phyloP scores from a whole-genome alignment of 2,797 vertebrate genomes.

The Zalophus californianus region DNA sequence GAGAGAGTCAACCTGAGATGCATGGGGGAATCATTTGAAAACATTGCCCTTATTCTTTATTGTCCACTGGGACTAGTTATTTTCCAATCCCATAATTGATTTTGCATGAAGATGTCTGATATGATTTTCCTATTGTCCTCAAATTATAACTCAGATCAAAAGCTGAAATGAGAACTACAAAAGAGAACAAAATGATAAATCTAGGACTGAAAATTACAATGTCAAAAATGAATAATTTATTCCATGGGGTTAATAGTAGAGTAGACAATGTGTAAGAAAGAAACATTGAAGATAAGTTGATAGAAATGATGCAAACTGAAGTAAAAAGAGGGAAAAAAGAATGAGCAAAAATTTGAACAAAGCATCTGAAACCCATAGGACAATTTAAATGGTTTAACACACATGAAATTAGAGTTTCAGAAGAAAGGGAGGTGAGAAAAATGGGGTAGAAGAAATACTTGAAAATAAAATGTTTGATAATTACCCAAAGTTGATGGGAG shows the following conservation, averaged over 20 bases:
- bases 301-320: not conserved
- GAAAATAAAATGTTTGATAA: not conserved
- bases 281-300: not conserved
- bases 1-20: not conserved
- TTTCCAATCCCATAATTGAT: not conserved
- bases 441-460: not conserved
- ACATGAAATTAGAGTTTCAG: not conserved
- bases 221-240: not conserved
- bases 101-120: not conserved
- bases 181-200: not conserved
- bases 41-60: not conserved
- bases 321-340: not conserved
- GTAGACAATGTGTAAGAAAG: not conserved
- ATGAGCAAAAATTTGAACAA: not conserved
- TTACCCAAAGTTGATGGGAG: not conserved
- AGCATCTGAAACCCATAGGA: not conserved
- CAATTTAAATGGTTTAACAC: not conserved
- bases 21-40: not conserved
- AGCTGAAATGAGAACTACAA: slow-evolving; percentile 19
- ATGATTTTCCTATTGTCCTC: not conserved
- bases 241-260: not conserved
- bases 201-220: slow-evolving; percentile 1
- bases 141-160: not conserved
- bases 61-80: not conserved
- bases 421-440: not conserved